These are phyloP conservation scores for Rhagonycha lutea DNA, from an alignment of 2,888 invertebrate genomes.

Conservation along the genomic window DNA sequence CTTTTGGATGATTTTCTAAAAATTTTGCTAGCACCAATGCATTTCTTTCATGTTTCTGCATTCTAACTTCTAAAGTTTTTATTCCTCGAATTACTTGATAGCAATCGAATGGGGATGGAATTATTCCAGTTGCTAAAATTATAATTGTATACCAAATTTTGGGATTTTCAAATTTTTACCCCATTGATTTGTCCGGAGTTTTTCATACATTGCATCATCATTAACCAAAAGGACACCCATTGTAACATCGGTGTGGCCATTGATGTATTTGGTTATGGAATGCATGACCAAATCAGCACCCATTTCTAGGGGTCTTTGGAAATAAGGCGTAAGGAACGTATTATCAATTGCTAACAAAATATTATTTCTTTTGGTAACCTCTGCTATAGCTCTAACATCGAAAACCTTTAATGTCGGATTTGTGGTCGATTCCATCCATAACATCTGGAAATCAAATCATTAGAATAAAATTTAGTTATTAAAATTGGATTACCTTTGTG, in stretches of 20 bases:
- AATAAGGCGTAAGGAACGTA: constrained; percentile 89
- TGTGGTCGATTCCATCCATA: constrained; percentile 97
- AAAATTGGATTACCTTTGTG: constrained; percentile 70
- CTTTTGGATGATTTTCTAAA: constrained; percentile 77
- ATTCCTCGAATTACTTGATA: constrained; percentile 89
- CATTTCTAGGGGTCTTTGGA: constrained; percentile 86
- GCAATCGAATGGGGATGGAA: constrained; percentile 97
- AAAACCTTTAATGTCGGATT: constrained; percentile 89
- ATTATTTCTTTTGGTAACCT: constrained; percentile 63
- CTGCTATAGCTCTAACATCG: constrained; percentile 76
- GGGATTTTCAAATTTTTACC: constrained; percentile 31
- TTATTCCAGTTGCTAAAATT: constrained; percentile 77
- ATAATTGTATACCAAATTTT: constrained; percentile 8
- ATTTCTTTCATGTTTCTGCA: constrained; percentile 86
- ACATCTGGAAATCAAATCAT: constrained; percentile 60
- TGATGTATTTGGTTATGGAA: constrained; percentile 96
- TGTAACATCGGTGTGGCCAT: constrained; percentile 95
- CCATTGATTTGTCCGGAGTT: constrained; percentile 66
- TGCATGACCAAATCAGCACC: constrained; percentile 92
- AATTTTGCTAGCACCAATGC: constrained; percentile 78
- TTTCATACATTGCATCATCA: constrained; percentile 69
- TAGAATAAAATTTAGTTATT: background rate
- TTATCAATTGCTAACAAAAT: constrained; percentile 87
- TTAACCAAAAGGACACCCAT: constrained; percentile 90
- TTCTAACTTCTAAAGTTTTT: constrained; percentile 89